Conservation (phyloP, 2,113 vertebrate genomes). For the Labrus mixtus region DNA sequence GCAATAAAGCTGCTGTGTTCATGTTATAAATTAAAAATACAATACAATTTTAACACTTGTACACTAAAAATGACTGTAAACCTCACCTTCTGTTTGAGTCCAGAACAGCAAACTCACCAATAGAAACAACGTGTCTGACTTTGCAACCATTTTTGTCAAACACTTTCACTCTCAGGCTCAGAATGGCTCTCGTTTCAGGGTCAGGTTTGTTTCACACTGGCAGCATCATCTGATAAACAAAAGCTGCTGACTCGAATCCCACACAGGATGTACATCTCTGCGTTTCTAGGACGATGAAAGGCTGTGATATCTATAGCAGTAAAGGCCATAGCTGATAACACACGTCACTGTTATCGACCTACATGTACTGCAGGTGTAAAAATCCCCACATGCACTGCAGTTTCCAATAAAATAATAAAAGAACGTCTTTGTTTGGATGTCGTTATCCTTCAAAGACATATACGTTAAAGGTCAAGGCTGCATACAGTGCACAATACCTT, state of each 20-base stretch:
- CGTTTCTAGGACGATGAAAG: constrained; percentile 3
- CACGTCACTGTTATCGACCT: no score
- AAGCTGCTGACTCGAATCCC: neutral
- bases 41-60: neutral
- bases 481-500: neutral
- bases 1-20: no score
- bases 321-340: constrained; percentile 16
- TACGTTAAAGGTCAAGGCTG: neutral
- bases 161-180: neutral
- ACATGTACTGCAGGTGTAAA: neutral
- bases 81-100: constrained; percentile 41
- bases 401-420: neutral
- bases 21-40: neutral
- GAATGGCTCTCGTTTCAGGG: neutral
- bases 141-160: neutral
- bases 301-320: constrained; percentile 6
- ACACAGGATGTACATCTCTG: constrained; percentile 31
- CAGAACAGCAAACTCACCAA: constrained; percentile 33
- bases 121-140: constrained; percentile 26
- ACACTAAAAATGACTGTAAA: neutral
- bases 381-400: constrained; percentile 2
- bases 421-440: neutral
- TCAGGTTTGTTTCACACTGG: neutral
- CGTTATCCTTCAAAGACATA: neutral
- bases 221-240: neutral